phyloP scores from a whole-genome alignment of 2,113 vertebrate genomes.

The Melierax canorus region DNA sequence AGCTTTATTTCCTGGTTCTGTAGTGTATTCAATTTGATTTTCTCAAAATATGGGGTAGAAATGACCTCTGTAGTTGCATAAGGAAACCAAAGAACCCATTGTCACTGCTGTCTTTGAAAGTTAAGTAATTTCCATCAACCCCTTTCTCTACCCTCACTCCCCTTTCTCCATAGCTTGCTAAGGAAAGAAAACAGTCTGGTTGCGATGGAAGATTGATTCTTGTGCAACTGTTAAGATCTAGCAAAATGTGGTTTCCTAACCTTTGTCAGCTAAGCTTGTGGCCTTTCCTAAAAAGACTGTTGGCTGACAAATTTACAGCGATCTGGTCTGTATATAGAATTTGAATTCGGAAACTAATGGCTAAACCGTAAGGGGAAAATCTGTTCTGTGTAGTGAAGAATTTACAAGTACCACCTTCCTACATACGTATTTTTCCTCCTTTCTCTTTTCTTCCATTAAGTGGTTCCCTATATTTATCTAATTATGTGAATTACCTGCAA shows the following conservation, averaged over 20 bases:
- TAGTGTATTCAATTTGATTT: background rate
- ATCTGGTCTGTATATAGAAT: background rate
- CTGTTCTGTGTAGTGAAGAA: background rate
- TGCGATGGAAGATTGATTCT: background rate
- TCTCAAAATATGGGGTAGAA: background rate
- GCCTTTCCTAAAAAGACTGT: constrained; percentile 24
- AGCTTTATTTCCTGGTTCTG: background rate
- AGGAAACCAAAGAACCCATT: background rate
- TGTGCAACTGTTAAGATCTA: background rate
- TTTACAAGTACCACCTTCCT: background rate
- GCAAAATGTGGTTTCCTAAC: background rate
- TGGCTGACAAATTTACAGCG: constrained; percentile 10
- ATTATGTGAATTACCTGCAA: background rate
- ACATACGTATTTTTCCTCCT: background rate
- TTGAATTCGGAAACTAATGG: constrained; percentile 2
- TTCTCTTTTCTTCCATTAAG: constrained; percentile 16
- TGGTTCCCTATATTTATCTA: background rate
- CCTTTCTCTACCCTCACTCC: background rate
- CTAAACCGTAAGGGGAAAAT: constrained; percentile 18
- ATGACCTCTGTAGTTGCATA: background rate
- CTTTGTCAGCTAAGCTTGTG: background rate
- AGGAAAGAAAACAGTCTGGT: background rate
- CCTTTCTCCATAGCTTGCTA: background rate
- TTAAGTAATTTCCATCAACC: background rate
- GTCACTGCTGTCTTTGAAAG: background rate